Percentiles rank a stretch among this genome's conserved stretches.
These are phyloP conservation scores for Falco peregrinus DNA, from an alignment of 2,797 vertebrate species.

Conservation along the genomic window DNA sequence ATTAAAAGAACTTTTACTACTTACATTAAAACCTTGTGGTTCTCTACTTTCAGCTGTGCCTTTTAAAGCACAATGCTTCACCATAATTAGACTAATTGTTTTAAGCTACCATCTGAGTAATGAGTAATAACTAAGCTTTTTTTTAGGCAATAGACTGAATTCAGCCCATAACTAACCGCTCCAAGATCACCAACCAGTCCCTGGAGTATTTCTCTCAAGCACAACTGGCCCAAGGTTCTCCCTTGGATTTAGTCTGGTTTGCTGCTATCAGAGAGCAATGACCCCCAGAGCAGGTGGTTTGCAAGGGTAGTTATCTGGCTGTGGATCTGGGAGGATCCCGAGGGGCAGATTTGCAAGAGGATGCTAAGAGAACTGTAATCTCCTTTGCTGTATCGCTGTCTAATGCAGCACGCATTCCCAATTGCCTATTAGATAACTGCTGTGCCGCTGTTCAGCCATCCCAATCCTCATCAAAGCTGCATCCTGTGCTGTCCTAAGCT, in stretches of 20 bases:
- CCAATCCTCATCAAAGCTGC: neutral
- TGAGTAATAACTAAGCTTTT: neutral
- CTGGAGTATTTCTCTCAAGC: neutral
- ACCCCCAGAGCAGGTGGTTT: neutral
- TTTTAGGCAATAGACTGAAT: conserved; percentile 4
- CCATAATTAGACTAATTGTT: conserved; percentile 45
- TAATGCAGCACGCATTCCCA: neutral
- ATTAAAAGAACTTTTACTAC: conserved; percentile 7
- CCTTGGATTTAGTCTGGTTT: neutral
- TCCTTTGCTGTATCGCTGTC: neutral
- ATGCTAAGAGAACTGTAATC: neutral
- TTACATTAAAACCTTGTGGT: neutral
- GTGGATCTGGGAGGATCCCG: neutral
- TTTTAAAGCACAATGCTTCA: conserved; percentile 20
- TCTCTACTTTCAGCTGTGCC: conserved; percentile 11
- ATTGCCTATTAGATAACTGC: neutral
- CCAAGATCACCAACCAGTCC: neutral
- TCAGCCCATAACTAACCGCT: neutral
- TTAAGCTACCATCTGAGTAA: conserved; percentile 18
- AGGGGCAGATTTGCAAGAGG: neutral
- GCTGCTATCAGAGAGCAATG: neutral
- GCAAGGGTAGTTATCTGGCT: neutral
- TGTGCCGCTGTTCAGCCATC: neutral
- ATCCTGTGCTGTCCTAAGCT: neutral
- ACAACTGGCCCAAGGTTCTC: neutral